Evolutionary conservation across 2,888 invertebrate genomes (phyloP), one percentile per base, ranked within the genome.

Genomic region (Dyspetes luteomarginatus): DNA sequence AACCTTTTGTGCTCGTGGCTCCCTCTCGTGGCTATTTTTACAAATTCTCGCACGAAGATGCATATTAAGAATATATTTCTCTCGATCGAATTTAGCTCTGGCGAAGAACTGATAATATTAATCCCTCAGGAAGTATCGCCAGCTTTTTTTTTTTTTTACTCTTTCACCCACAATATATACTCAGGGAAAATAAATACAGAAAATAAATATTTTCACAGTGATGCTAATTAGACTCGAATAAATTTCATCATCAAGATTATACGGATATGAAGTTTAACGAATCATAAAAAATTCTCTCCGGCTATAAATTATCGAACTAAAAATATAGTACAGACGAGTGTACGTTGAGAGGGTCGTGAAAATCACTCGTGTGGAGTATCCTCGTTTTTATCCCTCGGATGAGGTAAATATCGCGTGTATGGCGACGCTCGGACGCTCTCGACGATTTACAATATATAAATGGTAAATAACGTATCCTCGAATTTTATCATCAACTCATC

Each of bases 361-460:
- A 28, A 17, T 12, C 36, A 36, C 17, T 41, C 15, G 45, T 55
- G 41, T n/a, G 67, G 62, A 55, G 68, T 50, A 36, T 28, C 30
- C 26, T 36, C 45, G 22, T 19, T 24, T 7, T 9, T 15, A 45
- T 48, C 56, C 28, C n/a, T 9, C 9, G 50, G 60, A 50, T 28
- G 17, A 36, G 62, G 69, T 56, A 69, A 71, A 75, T 69, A 79
- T 69, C 65, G 65, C 41, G 69, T 30, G 74, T 69, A 5, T 22
- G 58, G 79, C 74, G 79, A 71, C 56, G 41, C 69, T 43, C 30
- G 56, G 64, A 24, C 69, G 75, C 50, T 52, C 41, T 30, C 69
- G 43, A 69, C 79, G 50, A 79, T 74, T 79, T 79, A 75, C 62
- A 65, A 71, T 69, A 17, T 5, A 17, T 3, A 24, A 15, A 65